Evolutionary conservation across 1,140 invertebrate genomes (phyloP), one percentile per base, ranked within the genome.

Genomic region (Sitophilus oryzae): DNA sequence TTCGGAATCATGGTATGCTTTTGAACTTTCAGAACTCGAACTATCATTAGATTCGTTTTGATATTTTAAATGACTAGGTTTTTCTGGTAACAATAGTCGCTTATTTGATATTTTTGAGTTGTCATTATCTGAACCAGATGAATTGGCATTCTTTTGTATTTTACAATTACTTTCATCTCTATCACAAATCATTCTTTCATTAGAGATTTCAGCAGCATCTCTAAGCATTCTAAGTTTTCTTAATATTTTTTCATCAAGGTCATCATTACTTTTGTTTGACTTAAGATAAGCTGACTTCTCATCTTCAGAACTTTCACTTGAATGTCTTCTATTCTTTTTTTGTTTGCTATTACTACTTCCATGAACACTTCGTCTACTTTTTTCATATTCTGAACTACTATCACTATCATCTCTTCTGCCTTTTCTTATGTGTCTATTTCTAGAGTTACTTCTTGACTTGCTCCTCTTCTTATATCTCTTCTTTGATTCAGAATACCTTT

Each of bases 1-100:
- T 47, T 67, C 59, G 43, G 65, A 46, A 46, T 58, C 49, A 52
- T 40, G 56, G 21, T 55, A 48, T 15, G 41, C 40, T 9, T 44
- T 37, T 25, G 22, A 22, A 1, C 18, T 44, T 48, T 14, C 37
- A 37, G 2, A n/a, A n/a, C 23, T 51, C 3, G 46, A 21, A 30
- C 16, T 44, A 18, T 14, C 36, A 20, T 16, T 50, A 20, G 8
- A 21, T 15, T 23, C 20, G 8, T 4, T 40, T 2, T 19, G 5
- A 18, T 14, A 15, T 34, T 18, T 46, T 19, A 35, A 35, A 25
- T 35, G 44, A 11, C n/a, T 3, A 8, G 23, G 44, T 18, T 46
- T 46, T 35, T 16, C 23, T 34, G 44, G 44, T 34, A 46, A 35
- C n/a, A 46, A 14, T 1, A 16, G 5, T 46, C 25, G 15, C 18